Evolutionary conservation across 2,113 vertebrate species (phyloP).

Genomic region (Python bivittatus): DNA sequence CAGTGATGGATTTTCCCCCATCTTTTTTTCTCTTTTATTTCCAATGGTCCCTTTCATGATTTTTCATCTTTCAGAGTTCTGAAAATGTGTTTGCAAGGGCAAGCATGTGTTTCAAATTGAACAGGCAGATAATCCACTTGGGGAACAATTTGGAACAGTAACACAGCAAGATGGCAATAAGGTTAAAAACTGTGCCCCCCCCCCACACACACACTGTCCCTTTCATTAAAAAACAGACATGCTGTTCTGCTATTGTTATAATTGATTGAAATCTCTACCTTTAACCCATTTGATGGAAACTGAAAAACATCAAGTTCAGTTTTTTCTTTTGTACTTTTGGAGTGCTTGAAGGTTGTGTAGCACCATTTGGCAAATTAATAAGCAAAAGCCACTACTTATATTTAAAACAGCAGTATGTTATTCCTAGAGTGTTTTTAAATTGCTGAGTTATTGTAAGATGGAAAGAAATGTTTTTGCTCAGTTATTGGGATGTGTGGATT

Average conservation of each 20-base stretch:
- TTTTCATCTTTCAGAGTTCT: background rate
- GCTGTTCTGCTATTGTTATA: background rate
- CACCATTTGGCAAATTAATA: conserved; percentile 1
- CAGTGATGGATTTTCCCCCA: background rate
- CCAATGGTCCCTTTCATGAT: background rate
- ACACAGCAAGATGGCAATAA: background rate
- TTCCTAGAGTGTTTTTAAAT: background rate
- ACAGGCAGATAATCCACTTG: background rate
- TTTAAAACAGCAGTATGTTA: background rate
- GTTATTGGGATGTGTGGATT: background rate
- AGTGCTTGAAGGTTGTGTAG: background rate
- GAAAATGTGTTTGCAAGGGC: background rate
- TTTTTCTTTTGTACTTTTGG: background rate
- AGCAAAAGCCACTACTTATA: background rate
- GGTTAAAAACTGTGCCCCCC: background rate
- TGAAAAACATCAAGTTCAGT: background rate
- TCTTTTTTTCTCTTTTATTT: no score
- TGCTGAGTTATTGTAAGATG: background rate
- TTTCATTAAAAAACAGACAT: background rate
- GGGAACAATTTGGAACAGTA: background rate
- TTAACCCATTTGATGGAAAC: background rate
- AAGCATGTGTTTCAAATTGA: background rate
- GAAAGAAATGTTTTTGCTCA: background rate
- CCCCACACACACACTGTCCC: no score
- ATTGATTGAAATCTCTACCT: background rate